Evolutionary conservation across 1,140 invertebrate species (phyloP), one percentile per base, ranked within the genome.

Genomic region (Pseudomyrmex gracilis): DNA sequence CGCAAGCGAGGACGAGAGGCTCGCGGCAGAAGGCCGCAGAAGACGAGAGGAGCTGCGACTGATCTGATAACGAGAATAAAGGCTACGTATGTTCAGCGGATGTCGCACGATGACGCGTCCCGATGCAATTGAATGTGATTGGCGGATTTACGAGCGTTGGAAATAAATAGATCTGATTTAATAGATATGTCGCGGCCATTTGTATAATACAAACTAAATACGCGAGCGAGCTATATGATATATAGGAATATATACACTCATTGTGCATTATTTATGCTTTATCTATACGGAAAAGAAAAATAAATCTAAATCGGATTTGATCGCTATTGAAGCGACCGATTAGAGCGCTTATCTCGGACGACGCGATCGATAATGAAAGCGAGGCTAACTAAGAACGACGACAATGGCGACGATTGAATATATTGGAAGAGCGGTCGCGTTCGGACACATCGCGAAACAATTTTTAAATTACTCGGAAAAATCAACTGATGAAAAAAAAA

Each of bases 381-480:
- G 57, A 34, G 47, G 22, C 20, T 57, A 24, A 17, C 63, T n/a
- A 24, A 63, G 13, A 53, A 63, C 13, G 20, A 22, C 57, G 45
- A 60, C 22, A 24, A 58, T 47, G 55, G 51, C 24, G 63, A 55
- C 47, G 15, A 74, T 22, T n/a, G 17, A 73, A 63, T 53, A 63
- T 53, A 63, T 74, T 34, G 20, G 34, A 49, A 34, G 34, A 34
- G 34, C 34, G 34, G 34, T 34, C 34, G 89, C 84, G 87, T 91
- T 90, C 89, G 88, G 87, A 92, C 64, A 92, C 64, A 90, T 86
- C 87, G 12, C 34, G 20, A 73, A 58, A 58, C 9, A 8, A 57
- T 10, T 10, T 58, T 57, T 20, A 90, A 91, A 86, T 87, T 87
- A 88, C 86, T 86, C 83, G 86, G 80, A 84, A 85, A 34, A 85